phyloP scores from a whole-genome alignment of 2,888 invertebrate species.

The Rhogogaster chlorosoma region DNA sequence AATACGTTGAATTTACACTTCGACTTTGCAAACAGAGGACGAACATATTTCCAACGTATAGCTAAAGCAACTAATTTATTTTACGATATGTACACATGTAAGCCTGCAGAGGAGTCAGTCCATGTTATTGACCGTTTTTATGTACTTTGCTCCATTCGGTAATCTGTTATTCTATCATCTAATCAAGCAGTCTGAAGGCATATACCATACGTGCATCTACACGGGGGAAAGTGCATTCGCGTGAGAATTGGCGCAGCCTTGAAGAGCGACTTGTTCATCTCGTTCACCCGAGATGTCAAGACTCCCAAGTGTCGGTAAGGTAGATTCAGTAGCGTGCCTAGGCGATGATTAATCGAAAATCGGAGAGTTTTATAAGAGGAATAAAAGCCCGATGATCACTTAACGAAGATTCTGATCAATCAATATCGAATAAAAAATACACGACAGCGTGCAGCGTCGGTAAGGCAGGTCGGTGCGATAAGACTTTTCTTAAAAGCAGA shows the following conservation, averaged over 20 bases:
- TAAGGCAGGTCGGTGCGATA: slow-evolving; percentile 5
- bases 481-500: neutral
- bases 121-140: neutral
- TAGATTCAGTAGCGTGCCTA: neutral
- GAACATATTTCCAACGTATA: neutral
- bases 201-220: neutral
- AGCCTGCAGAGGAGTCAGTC: neutral
- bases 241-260: neutral
- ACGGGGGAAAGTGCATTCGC: neutral
- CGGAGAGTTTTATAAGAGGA: neutral
- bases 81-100: neutral
- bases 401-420: neutral
- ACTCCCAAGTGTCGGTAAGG: neutral
- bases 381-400: neutral
- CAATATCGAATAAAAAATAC: neutral
- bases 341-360: neutral
- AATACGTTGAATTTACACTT: neutral
- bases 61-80: neutral
- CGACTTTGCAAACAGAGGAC: neutral
- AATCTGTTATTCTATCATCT: neutral
- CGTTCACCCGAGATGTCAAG: neutral
- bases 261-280: neutral
- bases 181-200: neutral
- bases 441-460: neutral
- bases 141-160: neutral